Evolutionary conservation across 2,797 vertebrate species (phyloP).

Genomic region (Tadarida brasiliensis): DNA sequence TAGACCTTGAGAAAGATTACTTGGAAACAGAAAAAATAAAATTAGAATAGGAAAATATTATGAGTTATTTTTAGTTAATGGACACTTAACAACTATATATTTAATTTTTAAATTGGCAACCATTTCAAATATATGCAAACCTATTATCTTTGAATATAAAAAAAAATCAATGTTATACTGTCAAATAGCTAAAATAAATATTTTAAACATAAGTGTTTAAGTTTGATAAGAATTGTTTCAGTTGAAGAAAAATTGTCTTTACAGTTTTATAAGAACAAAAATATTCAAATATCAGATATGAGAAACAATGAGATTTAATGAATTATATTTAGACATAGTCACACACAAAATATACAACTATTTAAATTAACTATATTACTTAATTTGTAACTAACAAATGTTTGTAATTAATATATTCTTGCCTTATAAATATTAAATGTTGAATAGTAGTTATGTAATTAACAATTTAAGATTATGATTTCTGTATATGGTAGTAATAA

Average conservation of each 20-base stretch:
- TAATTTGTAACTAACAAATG: constrained; percentile 1
- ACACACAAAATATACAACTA: constrained; percentile 9
- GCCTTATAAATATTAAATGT: constrained; percentile 41
- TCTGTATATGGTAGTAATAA: neutral
- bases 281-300: constrained; percentile 29
- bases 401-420: constrained; percentile 51
- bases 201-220: constrained; percentile 17
- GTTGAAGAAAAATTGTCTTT: constrained; percentile 2
- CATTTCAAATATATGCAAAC: neutral
- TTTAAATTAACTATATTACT: constrained; percentile 27
- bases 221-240: constrained; percentile 33
- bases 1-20: neutral
- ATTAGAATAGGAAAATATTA: constrained; percentile 40
- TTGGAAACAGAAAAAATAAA: neutral
- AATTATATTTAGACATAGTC: constrained; percentile 10
- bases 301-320: constrained; percentile 59
- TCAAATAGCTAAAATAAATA: constrained; percentile 11
- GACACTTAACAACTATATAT: neutral
- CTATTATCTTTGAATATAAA: constrained; percentile 45
- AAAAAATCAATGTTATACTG: constrained; percentile 31
- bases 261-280: constrained; percentile 53
- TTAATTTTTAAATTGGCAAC: constrained; percentile 41
- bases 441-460: neutral
- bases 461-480: neutral
- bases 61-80: constrained; percentile 49